These are phyloP conservation scores for Ianthella basta DNA, from an alignment of 37 sponge, comb jelly and placozoan genomes.

Conservation along the genomic window DNA sequence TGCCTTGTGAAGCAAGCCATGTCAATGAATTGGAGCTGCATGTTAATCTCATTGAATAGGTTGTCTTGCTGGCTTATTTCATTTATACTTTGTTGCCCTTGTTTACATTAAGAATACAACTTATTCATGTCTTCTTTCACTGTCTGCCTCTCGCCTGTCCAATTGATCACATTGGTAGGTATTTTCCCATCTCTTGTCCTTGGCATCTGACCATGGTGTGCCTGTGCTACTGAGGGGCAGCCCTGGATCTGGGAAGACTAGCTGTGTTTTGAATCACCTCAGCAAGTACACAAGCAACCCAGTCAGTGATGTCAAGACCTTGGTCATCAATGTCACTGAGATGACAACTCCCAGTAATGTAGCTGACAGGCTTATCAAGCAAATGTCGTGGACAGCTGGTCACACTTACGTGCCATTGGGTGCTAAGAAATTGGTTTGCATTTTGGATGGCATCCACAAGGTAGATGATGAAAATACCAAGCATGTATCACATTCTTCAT, in stretches of 20 bases:
- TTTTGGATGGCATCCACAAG: conserved; percentile 77
- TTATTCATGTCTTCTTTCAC: too few species aligned
- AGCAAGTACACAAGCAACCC: background rate
- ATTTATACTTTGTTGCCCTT: too few species aligned
- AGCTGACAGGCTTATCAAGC: conserved; percentile 48
- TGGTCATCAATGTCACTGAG: conserved; percentile 43
- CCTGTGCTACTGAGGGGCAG: conserved; percentile 62
- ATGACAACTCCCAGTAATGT: conserved; percentile 15
- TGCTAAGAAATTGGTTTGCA: conserved; percentile 55
- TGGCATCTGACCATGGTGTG: conserved; percentile 11
- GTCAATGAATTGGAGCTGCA: too few species aligned
- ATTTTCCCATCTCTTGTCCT: background rate
- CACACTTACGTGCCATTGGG: conserved; percentile 63
- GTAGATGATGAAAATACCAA: background rate
- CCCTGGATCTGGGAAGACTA: conserved; percentile 71
- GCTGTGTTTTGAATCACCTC: conserved; percentile 32
- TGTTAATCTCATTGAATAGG: too few species aligned
- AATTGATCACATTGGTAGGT: background rate
- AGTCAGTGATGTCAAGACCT: background rate
- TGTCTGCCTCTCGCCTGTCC: too few species aligned
- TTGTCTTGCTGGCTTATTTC: too few species aligned
- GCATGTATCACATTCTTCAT: background rate
- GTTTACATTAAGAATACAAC: too few species aligned
- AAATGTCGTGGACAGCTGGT: conserved; percentile 80
- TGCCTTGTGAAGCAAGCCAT: too few species aligned